phyloP scores from a whole-genome alignment of 2,797 vertebrate genomes.

The Podarcis lilfordi region DNA sequence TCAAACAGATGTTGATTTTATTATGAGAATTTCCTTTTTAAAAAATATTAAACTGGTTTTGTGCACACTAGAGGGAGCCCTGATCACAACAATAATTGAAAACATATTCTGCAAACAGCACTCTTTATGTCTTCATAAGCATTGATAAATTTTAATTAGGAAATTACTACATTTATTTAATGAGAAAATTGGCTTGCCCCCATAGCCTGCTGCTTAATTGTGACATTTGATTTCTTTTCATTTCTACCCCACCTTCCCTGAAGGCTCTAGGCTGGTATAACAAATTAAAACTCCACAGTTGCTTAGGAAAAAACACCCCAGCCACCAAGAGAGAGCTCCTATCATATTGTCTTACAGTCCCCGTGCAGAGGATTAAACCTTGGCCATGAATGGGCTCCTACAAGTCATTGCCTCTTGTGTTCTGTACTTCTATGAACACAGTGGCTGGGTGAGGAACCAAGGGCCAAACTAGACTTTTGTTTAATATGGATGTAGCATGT shows the following conservation, averaged over 20 bases:
- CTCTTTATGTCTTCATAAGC: neutral
- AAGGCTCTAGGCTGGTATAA: neutral
- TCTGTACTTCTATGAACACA: neutral
- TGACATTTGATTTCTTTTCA: neutral
- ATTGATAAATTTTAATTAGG: neutral
- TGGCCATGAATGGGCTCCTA: neutral
- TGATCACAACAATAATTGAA: constrained; percentile 50
- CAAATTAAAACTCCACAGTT: neutral
- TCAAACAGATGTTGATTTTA: neutral
- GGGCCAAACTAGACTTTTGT: too few relatives aligned
- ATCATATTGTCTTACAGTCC: neutral
- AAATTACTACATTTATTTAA: neutral
- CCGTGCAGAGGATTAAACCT: neutral
- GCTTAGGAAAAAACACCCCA: neutral
- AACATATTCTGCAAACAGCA: neutral
- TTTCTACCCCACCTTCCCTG: neutral
- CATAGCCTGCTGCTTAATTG: neutral
- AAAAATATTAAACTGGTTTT: neutral
- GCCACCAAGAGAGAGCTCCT: neutral
- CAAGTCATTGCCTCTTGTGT: too few relatives aligned
- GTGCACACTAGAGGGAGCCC: constrained; percentile 74
- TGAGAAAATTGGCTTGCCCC: neutral
- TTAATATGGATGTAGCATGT: too few relatives aligned
- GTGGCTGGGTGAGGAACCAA: neutral
- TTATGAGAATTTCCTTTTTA: neutral